phyloP scores from a whole-genome alignment of 2,888 invertebrate species.

The Leptopilina syphax region DNA sequence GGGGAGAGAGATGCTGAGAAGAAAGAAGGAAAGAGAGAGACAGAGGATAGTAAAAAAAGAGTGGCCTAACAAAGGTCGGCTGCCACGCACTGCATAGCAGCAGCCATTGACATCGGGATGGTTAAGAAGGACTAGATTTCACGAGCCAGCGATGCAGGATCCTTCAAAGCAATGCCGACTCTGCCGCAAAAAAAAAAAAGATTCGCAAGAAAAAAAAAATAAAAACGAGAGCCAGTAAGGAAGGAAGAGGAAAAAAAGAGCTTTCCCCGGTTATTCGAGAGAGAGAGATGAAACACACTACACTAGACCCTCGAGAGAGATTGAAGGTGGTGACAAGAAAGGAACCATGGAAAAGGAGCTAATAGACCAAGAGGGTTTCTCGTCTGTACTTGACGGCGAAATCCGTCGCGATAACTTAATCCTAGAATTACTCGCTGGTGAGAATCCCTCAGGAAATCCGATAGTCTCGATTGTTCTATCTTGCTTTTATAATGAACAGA shows the following conservation, averaged over 20 bases:
- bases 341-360: slow-evolving; percentile 52
- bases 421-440: slow-evolving; percentile 60
- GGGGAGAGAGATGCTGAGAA: not conserved
- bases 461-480: slow-evolving; percentile 54
- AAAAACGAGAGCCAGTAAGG: slow-evolving; percentile 46
- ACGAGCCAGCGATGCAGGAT: slow-evolving; percentile 75
- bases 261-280: slow-evolving; percentile 53
- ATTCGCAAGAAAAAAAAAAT: slow-evolving; percentile 64
- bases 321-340: slow-evolving; percentile 51
- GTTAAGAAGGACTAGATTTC: slow-evolving; percentile 75
- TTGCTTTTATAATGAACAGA: slow-evolving; percentile 39
- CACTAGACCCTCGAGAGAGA: slow-evolving; percentile 51
- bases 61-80: slow-evolving; percentile 44
- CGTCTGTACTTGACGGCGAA: slow-evolving; percentile 67
- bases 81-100: slow-evolving; percentile 56
- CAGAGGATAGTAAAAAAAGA: slow-evolving; percentile 42
- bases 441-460: slow-evolving; percentile 44
- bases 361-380: slow-evolving; percentile 59
- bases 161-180: slow-evolving; percentile 74
- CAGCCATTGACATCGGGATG: slow-evolving; percentile 74
- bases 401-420: slow-evolving; percentile 72
- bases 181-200: slow-evolving; percentile 64
- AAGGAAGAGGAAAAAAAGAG: slow-evolving; percentile 45
- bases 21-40: slow-evolving; percentile 41
- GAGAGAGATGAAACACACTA: slow-evolving; percentile 41